A percentile compares a stretch with the other conserved stretches of the same genome.
These are phyloP conservation scores for Entomobrya multifasciata DNA, from an alignment of 2,888 invertebrate species.

Conservation along the genomic window DNA sequence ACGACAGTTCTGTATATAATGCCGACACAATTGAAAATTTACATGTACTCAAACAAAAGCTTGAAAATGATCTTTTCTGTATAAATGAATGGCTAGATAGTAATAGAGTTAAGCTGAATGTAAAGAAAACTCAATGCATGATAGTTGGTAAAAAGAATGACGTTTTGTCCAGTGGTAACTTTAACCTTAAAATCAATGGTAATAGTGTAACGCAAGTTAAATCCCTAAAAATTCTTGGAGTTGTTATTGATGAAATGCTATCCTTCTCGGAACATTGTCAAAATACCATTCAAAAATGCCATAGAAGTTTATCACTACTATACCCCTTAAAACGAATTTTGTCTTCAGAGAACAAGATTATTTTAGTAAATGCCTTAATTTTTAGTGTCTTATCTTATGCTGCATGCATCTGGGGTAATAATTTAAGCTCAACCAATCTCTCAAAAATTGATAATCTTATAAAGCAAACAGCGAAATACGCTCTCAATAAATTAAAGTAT, in stretches of 20 bases:
- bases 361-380: neutral
- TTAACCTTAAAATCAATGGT: neutral
- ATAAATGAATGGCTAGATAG: constrained; percentile 37
- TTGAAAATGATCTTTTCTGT: neutral
- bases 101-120: constrained; percentile 55
- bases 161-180: neutral
- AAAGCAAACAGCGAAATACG: constrained; percentile 17
- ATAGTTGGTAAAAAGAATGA: constrained; percentile 15
- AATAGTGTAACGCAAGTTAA: neutral
- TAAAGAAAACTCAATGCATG: constrained; percentile 48
- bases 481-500: constrained; percentile 10
- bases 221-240: constrained; percentile 34
- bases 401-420: neutral
- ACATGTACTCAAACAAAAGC: neutral
- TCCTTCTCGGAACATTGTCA: neutral
- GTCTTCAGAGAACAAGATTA: neutral
- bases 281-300: neutral
- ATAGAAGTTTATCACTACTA: neutral
- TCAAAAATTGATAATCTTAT: constrained; percentile 33
- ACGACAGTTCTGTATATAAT: constrained; percentile 41
- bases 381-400: neutral
- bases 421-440: neutral
- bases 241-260: constrained; percentile 37
- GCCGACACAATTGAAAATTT: neutral
- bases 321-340: neutral